Base-by-base conservation (phyloP, 2,888 invertebrate genomes). In the Drosophila testacea region DNA sequence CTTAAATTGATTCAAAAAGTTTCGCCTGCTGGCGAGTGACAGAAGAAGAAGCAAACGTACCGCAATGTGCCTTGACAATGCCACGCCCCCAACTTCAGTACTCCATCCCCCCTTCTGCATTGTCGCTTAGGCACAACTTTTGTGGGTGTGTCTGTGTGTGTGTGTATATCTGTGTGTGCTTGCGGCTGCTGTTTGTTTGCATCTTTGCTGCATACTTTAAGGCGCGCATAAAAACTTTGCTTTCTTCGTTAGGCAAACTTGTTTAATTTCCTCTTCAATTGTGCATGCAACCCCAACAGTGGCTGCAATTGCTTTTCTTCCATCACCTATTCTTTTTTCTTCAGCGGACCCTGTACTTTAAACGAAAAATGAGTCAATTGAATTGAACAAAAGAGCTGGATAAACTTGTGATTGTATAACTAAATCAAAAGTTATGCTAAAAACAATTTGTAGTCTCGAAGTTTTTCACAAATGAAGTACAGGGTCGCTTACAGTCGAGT, bases 1-100 rank as follows among this genome's bases (percentile, higher is more conserved):
- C 85, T 85, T 88, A 85, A 85, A 85, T 85, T 85, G 85, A 85
- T 88, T 85, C 88, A 85, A 85, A 85, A 85, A 85, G 72, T 85
- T 85, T 88, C 64, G 77, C 47, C 74, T 36, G 55, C 36, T 30
- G 54, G 30, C 16, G 54, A 54, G 34, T 44, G 36, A 46, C 44
- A 16, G 51, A 32, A 34, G 48, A 10, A n/a, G n/a, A 28, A 41
- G 41, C 27, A 7, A 13, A 4, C 38, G 51, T 27, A 11, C 6
- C 34, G 63, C 55, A 77, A 55, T 64, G 47, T 68, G 10, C 13
- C 61, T 63, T 39, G 64, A 77, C 77, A 69, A 77, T 73, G 76
- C 64, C 67, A 51, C 56, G 47, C 74, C 44, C 44, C 48, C 27
- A 38, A 3, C 38, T 27, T n/a, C 11, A 13, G 13, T 27, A 13